Conservation (phyloP, 2,113 vertebrate genomes). For the Solenodon paradoxus region DNA sequence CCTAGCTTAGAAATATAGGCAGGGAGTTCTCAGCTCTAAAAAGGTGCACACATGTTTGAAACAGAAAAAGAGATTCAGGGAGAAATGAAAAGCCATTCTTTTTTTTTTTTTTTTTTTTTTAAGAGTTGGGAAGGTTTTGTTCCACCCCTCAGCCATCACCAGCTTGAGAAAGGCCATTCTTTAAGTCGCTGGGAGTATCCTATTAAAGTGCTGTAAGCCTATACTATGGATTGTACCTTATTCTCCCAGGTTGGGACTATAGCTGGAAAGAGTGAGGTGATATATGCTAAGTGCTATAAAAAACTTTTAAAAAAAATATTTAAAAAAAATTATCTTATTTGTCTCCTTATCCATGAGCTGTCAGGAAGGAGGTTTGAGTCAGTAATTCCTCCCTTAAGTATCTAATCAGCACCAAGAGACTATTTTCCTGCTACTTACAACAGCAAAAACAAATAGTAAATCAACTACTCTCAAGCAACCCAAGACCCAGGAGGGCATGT, state of each 20-base stretch:
- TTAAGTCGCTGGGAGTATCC: background rate
- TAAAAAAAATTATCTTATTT: background rate
- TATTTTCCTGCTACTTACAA: background rate
- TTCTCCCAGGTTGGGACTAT: background rate
- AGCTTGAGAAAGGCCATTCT: background rate
- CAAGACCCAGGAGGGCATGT: background rate
- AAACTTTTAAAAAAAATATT: background rate
- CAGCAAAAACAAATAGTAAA: background rate
- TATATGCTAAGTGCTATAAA: background rate
- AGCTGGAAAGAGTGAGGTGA: background rate
- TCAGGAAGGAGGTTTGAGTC: background rate
- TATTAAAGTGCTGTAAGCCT: background rate
- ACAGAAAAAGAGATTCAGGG: background rate
- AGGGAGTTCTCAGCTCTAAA: background rate
- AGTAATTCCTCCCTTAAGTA: background rate
- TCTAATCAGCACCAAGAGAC: background rate
- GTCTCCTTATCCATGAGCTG: background rate
- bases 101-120: background rate
- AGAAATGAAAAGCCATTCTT: background rate
- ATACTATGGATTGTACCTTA: rapidly evolving
- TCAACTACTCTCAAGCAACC: background rate
- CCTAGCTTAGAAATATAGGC: background rate
- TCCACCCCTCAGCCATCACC: background rate
- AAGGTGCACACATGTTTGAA: background rate
- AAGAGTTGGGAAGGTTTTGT: background rate